A percentile compares a stretch with the other conserved stretches of the same genome.
phyloP scores from a whole-genome alignment of 2,888 invertebrate genomes.

The Pseudanteris insignis region DNA sequence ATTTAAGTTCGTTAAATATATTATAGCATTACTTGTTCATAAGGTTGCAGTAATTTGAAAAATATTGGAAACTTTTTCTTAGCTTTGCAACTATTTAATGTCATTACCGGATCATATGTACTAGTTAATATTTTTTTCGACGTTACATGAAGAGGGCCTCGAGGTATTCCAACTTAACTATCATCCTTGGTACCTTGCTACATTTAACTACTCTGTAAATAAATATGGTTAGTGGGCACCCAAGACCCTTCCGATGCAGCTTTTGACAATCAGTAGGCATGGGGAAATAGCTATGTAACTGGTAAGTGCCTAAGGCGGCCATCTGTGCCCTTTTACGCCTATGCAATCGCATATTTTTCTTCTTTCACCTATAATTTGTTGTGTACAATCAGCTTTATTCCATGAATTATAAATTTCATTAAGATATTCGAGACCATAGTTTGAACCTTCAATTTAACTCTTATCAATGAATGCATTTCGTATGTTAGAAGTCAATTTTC shows the following conservation, averaged over 20 bases:
- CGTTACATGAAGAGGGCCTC: slow-evolving; percentile 35
- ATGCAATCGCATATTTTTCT: slow-evolving; percentile 62
- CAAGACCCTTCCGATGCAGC: slow-evolving; percentile 58
- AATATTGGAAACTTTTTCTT: no score
- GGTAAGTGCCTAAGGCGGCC: slow-evolving; percentile 66
- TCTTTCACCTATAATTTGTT: slow-evolving; percentile 64
- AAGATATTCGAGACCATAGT: slow-evolving; percentile 18
- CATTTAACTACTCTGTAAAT: slow-evolving; percentile 63
- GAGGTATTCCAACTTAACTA: slow-evolving; percentile 51
- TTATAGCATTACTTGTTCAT: background rate
- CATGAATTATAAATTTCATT: slow-evolving; percentile 52
- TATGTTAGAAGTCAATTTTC: no score
- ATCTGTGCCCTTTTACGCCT: slow-evolving; percentile 64
- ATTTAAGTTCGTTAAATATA: background rate
- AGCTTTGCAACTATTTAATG: slow-evolving; percentile 16
- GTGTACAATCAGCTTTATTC: slow-evolving; percentile 54
- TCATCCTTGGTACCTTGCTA: slow-evolving; percentile 50
- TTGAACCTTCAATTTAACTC: no score
- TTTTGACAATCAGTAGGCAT: slow-evolving; percentile 59
- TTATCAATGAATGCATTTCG: no score
- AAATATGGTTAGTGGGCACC: slow-evolving; percentile 64
- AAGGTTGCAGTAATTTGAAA: no score
- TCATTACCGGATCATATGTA: slow-evolving; percentile 34
- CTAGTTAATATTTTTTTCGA: slow-evolving; percentile 19
- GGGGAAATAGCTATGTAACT: slow-evolving; percentile 54